These are phyloP conservation scores for Mastomys coucha DNA, from an alignment of 2,113 vertebrate species.

Conservation along the genomic window DNA sequence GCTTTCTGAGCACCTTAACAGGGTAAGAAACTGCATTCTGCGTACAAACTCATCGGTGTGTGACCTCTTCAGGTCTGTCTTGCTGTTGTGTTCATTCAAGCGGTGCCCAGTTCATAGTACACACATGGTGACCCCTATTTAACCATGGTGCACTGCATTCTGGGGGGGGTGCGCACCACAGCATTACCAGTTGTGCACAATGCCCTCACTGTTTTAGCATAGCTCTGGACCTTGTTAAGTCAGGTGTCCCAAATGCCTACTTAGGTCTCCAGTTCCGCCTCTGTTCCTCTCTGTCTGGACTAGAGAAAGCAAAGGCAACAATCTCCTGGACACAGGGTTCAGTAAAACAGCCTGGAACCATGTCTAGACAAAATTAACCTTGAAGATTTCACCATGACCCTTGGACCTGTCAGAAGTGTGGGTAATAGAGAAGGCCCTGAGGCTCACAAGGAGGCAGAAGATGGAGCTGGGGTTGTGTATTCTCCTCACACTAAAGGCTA, in stretches of 20 bases:
- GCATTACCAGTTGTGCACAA: not conserved
- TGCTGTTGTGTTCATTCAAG: not conserved
- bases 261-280: not conserved
- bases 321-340: not conserved
- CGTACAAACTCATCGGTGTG: not conserved
- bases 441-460: not conserved
- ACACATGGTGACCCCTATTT: not conserved
- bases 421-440: not conserved
- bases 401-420: not conserved
- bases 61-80: not conserved
- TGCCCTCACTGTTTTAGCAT: not conserved
- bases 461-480: not conserved
- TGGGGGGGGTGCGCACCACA: not conserved
- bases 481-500: not conserved
- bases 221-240: not conserved
- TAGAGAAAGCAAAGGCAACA: not conserved
- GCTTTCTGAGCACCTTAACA: not conserved
- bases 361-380: not conserved
- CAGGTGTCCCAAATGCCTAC: not conserved
- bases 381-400: not conserved
- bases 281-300: slow-evolving; percentile 12
- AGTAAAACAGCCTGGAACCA: not conserved
- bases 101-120: not conserved
- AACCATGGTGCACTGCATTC: not conserved
- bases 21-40: not conserved